Percentiles rank a stretch among this genome's conserved stretches.
Conservation (phyloP, 2,888 invertebrate genomes). For the Incurvaria masculella region DNA sequence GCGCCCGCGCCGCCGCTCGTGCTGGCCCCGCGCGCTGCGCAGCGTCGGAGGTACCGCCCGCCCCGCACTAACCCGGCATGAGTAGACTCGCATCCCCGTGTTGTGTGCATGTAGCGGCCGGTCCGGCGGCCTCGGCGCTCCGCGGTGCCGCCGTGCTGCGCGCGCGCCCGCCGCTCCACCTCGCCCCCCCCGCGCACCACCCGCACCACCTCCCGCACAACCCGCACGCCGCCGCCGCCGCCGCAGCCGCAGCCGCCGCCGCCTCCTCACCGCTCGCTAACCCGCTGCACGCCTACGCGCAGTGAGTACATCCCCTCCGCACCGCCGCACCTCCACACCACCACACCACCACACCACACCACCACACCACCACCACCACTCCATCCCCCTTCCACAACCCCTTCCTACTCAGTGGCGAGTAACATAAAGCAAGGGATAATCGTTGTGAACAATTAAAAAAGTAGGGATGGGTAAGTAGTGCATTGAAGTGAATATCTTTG, state of each 20-base stretch:
- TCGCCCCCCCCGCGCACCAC: constrained; percentile 63
- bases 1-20: constrained; percentile 65
- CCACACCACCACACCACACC: constrained; percentile 1
- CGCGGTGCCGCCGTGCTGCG: constrained; percentile 62
- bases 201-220: constrained; percentile 74
- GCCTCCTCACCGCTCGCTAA: constrained; percentile 66
- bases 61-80: constrained; percentile 24
- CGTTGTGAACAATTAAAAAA: too few species aligned
- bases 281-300: constrained; percentile 88
- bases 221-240: constrained; percentile 47
- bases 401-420: too few species aligned
- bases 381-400: too few species aligned
- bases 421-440: too few species aligned
- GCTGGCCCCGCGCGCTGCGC: constrained; percentile 70
- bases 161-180: constrained; percentile 67
- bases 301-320: constrained; percentile 65
- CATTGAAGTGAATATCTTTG: too few species aligned
- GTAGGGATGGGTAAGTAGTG: too few species aligned
- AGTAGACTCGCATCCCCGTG: constrained; percentile 16
- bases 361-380: neutral
- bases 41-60: constrained; percentile 66
- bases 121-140: constrained; percentile 72
- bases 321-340: constrained; percentile 14
- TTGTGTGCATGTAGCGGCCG: constrained; percentile 65
- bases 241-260: constrained; percentile 70